phyloP scores from a whole-genome alignment of 1,140 invertebrate species.

The Cyphomyrmex costatus region DNA sequence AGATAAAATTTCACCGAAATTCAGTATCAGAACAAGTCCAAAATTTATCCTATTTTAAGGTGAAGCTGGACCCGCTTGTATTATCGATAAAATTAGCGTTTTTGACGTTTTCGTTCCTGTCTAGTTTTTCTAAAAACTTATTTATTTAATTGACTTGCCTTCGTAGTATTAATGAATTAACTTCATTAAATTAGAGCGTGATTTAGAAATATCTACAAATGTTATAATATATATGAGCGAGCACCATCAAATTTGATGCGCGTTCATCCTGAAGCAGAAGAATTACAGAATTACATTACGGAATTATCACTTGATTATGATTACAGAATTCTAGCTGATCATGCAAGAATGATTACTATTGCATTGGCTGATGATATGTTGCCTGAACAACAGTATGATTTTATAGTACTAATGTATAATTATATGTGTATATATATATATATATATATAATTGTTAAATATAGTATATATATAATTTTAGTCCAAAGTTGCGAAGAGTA shows the following conservation, averaged over 20 bases:
- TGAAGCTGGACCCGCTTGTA: too few species aligned
- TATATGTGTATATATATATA: slow-evolving; percentile 35
- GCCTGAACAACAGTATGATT: slow-evolving; percentile 91
- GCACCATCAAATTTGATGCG: slow-evolving; percentile 94
- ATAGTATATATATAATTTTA: too few species aligned
- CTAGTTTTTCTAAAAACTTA: too few species aligned
- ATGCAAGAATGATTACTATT: slow-evolving; percentile 94
- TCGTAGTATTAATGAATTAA: too few species aligned
- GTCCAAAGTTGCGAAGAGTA: slow-evolving; percentile 93
- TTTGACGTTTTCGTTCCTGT: too few species aligned
- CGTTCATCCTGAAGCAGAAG: slow-evolving; percentile 97
- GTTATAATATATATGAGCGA: slow-evolving; percentile 96
- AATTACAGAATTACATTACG: slow-evolving; percentile 89
- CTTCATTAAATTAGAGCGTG: too few species aligned
- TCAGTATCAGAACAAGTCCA: not conserved
- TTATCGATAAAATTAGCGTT: too few species aligned
- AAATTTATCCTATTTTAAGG: not conserved
- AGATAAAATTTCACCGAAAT: not conserved
- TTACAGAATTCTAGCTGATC: slow-evolving; percentile 95
- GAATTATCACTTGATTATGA: slow-evolving; percentile 91
- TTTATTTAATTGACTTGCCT: too few species aligned
- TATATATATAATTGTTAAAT: too few species aligned
- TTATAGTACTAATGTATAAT: slow-evolving; percentile 4
- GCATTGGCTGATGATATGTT: slow-evolving; percentile 94
- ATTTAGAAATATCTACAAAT: slow-evolving; percentile 97